Conservation (phyloP, 2,113 vertebrate species). For the Suncus etruscus region DNA sequence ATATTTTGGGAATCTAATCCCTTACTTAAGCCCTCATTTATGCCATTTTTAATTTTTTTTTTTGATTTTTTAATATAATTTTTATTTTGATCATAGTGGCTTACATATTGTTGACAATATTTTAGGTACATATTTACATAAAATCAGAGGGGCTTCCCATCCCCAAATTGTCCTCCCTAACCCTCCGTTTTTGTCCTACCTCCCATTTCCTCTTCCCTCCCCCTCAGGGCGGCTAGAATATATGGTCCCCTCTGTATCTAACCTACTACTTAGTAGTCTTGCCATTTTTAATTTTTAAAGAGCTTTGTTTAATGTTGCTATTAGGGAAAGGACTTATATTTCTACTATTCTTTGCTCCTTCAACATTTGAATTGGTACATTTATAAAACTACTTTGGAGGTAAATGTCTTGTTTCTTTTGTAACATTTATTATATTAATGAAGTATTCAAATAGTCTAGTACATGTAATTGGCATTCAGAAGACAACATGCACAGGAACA, state of each 20-base stretch:
- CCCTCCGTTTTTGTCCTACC: too few species aligned
- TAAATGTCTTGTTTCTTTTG: conserved; percentile 4
- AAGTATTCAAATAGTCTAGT: not conserved
- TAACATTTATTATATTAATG: conserved; percentile 27
- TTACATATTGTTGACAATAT: too few species aligned
- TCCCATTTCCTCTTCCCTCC: too few species aligned
- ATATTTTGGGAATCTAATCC: not conserved
- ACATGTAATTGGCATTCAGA: not conserved
- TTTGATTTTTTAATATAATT: too few species aligned
- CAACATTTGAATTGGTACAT: not conserved
- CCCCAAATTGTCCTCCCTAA: too few species aligned
- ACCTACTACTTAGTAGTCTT: too few species aligned
- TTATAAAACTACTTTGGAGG: not conserved
- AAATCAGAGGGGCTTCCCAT: too few species aligned
- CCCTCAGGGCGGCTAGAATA: too few species aligned
- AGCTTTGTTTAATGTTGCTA: conserved; percentile 19
- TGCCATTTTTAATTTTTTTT: conserved; percentile 44
- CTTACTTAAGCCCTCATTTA: not conserved
- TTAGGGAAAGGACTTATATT: not conserved
- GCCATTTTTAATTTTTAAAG: conserved; percentile 33
- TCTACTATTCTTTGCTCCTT: conserved; percentile 1
- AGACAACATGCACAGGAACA: not conserved
- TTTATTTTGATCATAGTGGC: too few species aligned
- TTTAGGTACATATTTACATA: too few species aligned
- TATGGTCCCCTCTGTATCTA: too few species aligned